Evolutionary conservation across 2,888 invertebrate genomes (phyloP).

Genomic region (Hartigia nigra): DNA sequence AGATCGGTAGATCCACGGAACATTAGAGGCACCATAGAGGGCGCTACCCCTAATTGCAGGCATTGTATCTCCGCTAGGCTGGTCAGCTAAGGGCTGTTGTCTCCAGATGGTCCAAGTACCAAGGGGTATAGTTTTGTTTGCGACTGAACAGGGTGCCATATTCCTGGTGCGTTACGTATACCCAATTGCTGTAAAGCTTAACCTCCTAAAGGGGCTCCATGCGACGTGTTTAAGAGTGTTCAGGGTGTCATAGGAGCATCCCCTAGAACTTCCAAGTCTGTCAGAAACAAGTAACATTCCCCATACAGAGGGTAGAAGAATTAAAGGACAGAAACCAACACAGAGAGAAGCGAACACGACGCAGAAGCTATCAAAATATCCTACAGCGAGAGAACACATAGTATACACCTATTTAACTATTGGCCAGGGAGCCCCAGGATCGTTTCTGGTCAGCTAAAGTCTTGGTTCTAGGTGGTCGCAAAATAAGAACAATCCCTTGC

Average conservation of each 20-base stretch:
- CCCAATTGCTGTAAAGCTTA: slow-evolving; percentile 22
- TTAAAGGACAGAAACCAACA: not conserved
- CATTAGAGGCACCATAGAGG: slow-evolving; percentile 33
- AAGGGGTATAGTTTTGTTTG: slow-evolving; percentile 51
- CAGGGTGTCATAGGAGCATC: slow-evolving; percentile 32
- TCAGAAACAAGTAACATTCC: not conserved
- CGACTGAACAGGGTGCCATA: slow-evolving; percentile 61
- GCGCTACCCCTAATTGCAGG: slow-evolving; percentile 41
- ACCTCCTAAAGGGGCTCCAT: slow-evolving; percentile 39
- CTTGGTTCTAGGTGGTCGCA: not conserved
- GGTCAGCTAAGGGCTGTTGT: slow-evolving; percentile 32
- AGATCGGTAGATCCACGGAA: slow-evolving; percentile 9
- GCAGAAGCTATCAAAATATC: not conserved
- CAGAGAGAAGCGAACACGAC: too few relatives aligned
- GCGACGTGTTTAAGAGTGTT: slow-evolving; percentile 46
- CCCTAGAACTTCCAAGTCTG: not conserved
- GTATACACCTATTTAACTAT: not conserved
- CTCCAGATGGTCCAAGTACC: slow-evolving; percentile 18
- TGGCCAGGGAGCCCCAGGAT: not conserved
- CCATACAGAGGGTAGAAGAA: not conserved
- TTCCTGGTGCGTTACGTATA: slow-evolving; percentile 38
- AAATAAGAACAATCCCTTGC: not conserved
- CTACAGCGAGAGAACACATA: not conserved
- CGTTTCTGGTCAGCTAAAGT: not conserved
- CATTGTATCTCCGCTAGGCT: slow-evolving; percentile 40